phyloP scores from a whole-genome alignment of 2,797 vertebrate genomes.

The Enteromius paludinosus region DNA sequence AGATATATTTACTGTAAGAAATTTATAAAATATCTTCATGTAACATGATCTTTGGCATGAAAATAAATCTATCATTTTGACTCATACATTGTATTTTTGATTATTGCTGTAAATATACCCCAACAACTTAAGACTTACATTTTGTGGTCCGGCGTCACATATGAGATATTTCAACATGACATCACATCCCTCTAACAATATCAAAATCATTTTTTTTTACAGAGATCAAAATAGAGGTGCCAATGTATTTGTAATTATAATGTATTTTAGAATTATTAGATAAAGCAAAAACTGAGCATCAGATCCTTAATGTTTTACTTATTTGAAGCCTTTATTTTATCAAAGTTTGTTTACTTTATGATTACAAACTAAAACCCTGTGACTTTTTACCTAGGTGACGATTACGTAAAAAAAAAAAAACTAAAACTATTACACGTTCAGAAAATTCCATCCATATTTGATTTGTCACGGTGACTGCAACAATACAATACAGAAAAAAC shows the following conservation, averaged over 20 bases:
- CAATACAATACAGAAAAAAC: neutral
- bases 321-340: slow-evolving; percentile 35
- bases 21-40: no score
- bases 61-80: no score
- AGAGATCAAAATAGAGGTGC: neutral
- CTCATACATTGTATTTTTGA: no score
- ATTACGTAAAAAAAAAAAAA: neutral
- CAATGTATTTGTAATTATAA: neutral
- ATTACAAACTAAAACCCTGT: neutral
- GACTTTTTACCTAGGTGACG: slow-evolving; percentile 27
- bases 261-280: neutral
- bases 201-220: neutral
- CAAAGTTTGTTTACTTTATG: slow-evolving; percentile 39
- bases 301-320: slow-evolving; percentile 4
- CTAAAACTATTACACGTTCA: neutral
- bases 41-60: no score
- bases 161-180: neutral
- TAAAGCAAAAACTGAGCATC: neutral
- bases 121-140: no score
- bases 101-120: no score
- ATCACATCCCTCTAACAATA: neutral
- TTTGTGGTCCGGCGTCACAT: neutral
- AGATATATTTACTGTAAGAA: no score
- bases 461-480: neutral
- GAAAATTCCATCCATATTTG: neutral